Base-by-base conservation (phyloP, 2,113 vertebrate species). In the Buteo buteo region DNA sequence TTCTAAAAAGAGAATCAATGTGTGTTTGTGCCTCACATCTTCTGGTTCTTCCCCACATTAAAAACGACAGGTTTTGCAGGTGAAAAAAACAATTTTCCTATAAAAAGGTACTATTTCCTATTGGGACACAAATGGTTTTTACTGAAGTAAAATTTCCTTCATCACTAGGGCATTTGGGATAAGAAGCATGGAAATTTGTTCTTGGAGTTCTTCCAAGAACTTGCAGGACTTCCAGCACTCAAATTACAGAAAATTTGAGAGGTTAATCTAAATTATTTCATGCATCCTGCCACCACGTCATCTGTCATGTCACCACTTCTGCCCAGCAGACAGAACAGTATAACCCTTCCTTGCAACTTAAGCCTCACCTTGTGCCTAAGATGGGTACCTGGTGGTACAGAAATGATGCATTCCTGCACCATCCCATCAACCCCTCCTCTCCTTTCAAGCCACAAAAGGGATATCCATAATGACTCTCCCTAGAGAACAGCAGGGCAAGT, bases 1-100 rank as follows among this genome's bases (percentile, higher is more conserved):
- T 97, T 97, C 96, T 96, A 97, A 95, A 96, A 95, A 95, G 91
- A 95, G 94, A 91, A 95, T 87, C 88, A 66, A 87, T 0, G 71
- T 87, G 64, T 93, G 84, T 94, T 95, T 96, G 89, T 88, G 89
- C 84, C 66, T 97, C 74, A 73, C 74, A 95, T 94, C 86, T 85
- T 95, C 82, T 91, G 73, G 73, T 81, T 88, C 93, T 76, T 93
- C 52, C 70, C 31, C 66, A 94, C 59, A 94, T 94, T 89, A 90
- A 92, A 95, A 89, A 89, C 2, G 89, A 92, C 86, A 91, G 57
- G 50, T 82, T 89, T 87, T 94, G 38, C 78, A 94, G 74, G 70
- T 36, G 49, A 79, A 79, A 95, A 92, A 78, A 73, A 31, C 3
- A 67, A 36, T 50, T 85, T 82, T 90, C 78, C 72, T 94, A 93